These are phyloP conservation scores for Dreissena polymorpha DNA, from an alignment of 1,140 invertebrate genomes.

Conservation along the genomic window DNA sequence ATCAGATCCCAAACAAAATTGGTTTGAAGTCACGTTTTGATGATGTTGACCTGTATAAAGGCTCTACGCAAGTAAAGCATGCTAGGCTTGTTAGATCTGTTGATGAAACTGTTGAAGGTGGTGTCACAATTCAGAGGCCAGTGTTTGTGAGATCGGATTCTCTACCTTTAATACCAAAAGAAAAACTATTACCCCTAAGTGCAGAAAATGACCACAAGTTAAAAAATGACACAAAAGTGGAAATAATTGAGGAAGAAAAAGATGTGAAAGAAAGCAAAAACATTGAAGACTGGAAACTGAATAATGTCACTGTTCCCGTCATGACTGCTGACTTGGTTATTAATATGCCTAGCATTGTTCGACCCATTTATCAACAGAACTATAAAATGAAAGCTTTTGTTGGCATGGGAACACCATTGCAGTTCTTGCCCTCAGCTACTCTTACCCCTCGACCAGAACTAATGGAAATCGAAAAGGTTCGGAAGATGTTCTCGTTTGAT, in stretches of 20 bases:
- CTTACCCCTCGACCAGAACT: slow-evolving; percentile 47
- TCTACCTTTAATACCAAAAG: slow-evolving; percentile 11
- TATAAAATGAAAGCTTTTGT: slow-evolving; percentile 48
- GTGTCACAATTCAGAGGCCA: background rate
- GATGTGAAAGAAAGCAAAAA: background rate
- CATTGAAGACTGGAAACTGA: slow-evolving; percentile 27
- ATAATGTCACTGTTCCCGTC: slow-evolving; percentile 28
- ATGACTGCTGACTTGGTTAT: slow-evolving; percentile 7
- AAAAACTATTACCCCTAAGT: background rate
- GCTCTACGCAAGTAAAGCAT: background rate
- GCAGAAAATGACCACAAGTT: background rate
- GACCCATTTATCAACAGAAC: slow-evolving; percentile 54
- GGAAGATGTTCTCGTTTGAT: slow-evolving; percentile 41
- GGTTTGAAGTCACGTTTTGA: slow-evolving; percentile 27
- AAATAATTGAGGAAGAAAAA: background rate
- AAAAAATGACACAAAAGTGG: background rate
- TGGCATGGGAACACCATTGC: slow-evolving; percentile 45
- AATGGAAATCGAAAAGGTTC: slow-evolving; percentile 46
- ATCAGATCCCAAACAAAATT: slow-evolving; percentile 11
- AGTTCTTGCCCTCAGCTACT: slow-evolving; percentile 41
- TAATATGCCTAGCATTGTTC: background rate
- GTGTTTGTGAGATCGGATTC: slow-evolving; percentile 39
- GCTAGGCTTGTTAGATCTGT: slow-evolving; percentile 16
- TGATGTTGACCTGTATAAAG: slow-evolving; percentile 11
- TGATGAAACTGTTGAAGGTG: background rate